phyloP scores from a whole-genome alignment of 2,888 invertebrate genomes.

The Cataglyphis albicans region DNA sequence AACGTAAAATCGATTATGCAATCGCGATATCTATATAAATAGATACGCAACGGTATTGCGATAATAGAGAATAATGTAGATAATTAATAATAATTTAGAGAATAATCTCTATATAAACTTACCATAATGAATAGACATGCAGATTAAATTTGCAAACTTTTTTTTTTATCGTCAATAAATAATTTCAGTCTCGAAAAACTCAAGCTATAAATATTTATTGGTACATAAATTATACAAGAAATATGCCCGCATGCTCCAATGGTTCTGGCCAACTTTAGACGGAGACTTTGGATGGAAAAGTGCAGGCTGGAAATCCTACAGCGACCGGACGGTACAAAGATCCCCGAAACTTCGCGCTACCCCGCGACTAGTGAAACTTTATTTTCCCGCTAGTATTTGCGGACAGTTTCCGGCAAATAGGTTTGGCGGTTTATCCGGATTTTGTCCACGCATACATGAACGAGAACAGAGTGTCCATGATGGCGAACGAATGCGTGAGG shows the following conservation, averaged over 20 bases:
- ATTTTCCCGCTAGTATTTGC: slow-evolving; percentile 63
- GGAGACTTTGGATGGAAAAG: slow-evolving; percentile 20
- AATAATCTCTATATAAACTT: not conserved
- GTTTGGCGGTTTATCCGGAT: slow-evolving; percentile 62
- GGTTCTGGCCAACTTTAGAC: slow-evolving; percentile 10
- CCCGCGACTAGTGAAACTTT: slow-evolving; percentile 56
- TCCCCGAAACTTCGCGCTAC: slow-evolving; percentile 49
- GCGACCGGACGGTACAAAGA: slow-evolving; percentile 54
- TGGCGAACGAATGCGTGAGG: slow-evolving; percentile 42
- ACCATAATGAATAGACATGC: slow-evolving; percentile 27
- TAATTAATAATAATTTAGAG: slow-evolving; percentile 43
- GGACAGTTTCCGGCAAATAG: slow-evolving; percentile 69
- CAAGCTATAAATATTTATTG: slow-evolving; percentile 33
- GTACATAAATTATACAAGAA: slow-evolving; percentile 24
- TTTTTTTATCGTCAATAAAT: not conserved
- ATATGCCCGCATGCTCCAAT: not conserved
- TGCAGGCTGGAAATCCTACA: slow-evolving; percentile 35
- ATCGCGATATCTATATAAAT: slow-evolving; percentile 6
- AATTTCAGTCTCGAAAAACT: not conserved
- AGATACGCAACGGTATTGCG: not conserved
- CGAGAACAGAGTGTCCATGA: slow-evolving; percentile 31
- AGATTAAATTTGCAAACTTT: slow-evolving; percentile 14
- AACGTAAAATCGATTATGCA: slow-evolving; percentile 28
- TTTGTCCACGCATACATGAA: slow-evolving; percentile 61
- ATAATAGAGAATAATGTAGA: not conserved